These are phyloP conservation scores for Lymantria monacha DNA, from an alignment of 2,888 invertebrate genomes.

Conservation along the genomic window DNA sequence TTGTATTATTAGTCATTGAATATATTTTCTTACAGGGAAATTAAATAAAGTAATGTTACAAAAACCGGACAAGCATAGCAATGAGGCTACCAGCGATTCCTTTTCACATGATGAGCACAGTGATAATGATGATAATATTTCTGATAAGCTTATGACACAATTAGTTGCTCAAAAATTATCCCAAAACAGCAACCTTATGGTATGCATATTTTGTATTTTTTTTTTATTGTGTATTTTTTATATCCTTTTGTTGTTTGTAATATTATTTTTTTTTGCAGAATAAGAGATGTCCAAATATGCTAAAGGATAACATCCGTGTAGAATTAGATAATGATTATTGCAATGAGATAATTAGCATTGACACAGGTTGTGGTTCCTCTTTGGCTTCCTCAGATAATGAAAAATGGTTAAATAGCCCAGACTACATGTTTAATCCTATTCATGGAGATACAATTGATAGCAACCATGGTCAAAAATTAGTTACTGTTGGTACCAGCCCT, in stretches of 20 bases:
- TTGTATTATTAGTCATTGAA: too few species aligned
- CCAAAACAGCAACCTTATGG: conserved; percentile 8
- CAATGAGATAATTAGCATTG: conserved; percentile 52
- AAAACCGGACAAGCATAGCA: conserved; percentile 3
- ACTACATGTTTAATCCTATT: conserved; percentile 47
- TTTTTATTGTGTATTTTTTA: too few species aligned
- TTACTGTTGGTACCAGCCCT: conserved; percentile 36
- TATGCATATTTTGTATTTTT: conserved; percentile 7
- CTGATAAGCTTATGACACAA: conserved; percentile 4
- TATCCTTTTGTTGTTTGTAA: too few species aligned
- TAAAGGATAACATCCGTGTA: conserved; percentile 5
- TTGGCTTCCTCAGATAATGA: conserved; percentile 61
- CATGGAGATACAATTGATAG: conserved; percentile 30
- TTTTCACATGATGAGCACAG: conserved; percentile 22
- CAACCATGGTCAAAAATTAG: conserved; percentile 25
- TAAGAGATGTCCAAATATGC: neutral
- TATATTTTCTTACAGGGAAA: conserved; percentile 42
- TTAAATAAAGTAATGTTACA: conserved; percentile 9
- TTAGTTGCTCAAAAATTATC: conserved; percentile 6
- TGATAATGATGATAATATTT: conserved; percentile 28
- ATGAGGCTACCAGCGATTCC: conserved; percentile 19
- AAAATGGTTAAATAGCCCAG: conserved; percentile 60
- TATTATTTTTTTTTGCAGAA: conserved; percentile 10
- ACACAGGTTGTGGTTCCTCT: conserved; percentile 71
- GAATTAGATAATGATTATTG: conserved; percentile 19